phyloP scores from a whole-genome alignment of 1,140 invertebrate species.

The Colletes latitarsis region DNA sequence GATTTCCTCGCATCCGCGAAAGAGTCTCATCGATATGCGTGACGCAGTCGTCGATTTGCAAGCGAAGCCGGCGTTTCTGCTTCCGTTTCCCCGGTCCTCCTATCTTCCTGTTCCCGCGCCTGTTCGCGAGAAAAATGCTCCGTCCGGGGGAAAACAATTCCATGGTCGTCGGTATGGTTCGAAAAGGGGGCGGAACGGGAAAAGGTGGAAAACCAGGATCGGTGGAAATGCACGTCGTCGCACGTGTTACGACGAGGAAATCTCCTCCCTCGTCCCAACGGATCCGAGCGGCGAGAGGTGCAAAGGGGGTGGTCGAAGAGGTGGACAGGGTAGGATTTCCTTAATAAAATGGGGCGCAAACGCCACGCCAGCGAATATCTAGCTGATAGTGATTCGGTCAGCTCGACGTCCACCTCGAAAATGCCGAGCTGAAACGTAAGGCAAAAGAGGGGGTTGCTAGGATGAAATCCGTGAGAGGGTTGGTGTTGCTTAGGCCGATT shows the following conservation, averaged over 20 bases:
- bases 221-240: constrained; percentile 58
- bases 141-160: constrained; percentile 57
- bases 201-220: constrained; percentile 38
- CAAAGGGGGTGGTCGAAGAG: constrained; percentile 1
- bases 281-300: constrained; percentile 18
- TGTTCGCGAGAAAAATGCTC: constrained; percentile 42
- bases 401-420: constrained; percentile 72
- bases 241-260: constrained; percentile 65
- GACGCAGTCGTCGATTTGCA: constrained; percentile 36
- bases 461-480: constrained; percentile 56
- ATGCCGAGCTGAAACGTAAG: constrained; percentile 50
- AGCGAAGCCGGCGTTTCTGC: constrained; percentile 4
- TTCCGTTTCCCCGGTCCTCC: too few species aligned
- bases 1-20: neutral
- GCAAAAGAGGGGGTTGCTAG: constrained; percentile 56
- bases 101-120: neutral
- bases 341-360: constrained; percentile 79
- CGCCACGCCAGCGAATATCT: constrained; percentile 78
- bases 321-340: constrained; percentile 69
- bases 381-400: constrained; percentile 76
- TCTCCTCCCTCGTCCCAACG: constrained; percentile 40
- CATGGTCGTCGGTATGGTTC: neutral
- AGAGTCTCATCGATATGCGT: constrained; percentile 40
- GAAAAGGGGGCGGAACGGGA: neutral
- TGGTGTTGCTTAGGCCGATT: constrained; percentile 76